Evolutionary conservation across 2,797 vertebrate genomes (phyloP).

Genomic region (Dromococcyx pavoninus): DNA sequence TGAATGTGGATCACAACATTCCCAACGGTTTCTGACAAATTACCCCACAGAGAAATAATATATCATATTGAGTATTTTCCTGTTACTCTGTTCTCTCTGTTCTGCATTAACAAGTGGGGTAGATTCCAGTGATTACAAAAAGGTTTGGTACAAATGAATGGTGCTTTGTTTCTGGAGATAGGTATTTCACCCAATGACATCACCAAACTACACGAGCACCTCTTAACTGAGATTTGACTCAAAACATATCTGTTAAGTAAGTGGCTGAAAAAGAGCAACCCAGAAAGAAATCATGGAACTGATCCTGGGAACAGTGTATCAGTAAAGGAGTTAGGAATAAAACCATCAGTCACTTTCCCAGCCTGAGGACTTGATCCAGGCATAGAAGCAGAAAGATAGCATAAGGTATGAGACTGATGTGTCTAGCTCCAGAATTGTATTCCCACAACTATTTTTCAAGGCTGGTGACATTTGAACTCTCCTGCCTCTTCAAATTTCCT

Average conservation of each 20-base stretch:
- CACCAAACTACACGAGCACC: neutral
- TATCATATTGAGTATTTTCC: neutral
- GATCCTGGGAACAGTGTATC: neutral
- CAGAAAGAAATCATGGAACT: neutral
- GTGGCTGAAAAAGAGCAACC: neutral
- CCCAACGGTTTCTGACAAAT: neutral
- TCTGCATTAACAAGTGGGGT: neutral
- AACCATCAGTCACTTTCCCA: neutral
- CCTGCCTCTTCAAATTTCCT: neutral
- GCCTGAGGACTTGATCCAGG: neutral
- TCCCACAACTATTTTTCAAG: neutral
- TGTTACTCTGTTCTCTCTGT: neutral
- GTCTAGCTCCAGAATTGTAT: neutral
- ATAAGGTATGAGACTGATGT: neutral
- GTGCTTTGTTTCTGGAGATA: neutral
- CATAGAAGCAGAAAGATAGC: neutral
- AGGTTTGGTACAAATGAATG: neutral
- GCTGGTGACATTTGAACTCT: neutral
- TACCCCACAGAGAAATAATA: neutral
- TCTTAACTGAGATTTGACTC: neutral
- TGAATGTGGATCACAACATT: neutral
- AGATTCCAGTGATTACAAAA: neutral
- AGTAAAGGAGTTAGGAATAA: neutral
- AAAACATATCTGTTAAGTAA: neutral
- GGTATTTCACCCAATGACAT: neutral